Percentiles rank a stretch among this genome's conserved stretches.
phyloP scores from a whole-genome alignment of 1,140 invertebrate genomes.

The Drosophila miranda region DNA sequence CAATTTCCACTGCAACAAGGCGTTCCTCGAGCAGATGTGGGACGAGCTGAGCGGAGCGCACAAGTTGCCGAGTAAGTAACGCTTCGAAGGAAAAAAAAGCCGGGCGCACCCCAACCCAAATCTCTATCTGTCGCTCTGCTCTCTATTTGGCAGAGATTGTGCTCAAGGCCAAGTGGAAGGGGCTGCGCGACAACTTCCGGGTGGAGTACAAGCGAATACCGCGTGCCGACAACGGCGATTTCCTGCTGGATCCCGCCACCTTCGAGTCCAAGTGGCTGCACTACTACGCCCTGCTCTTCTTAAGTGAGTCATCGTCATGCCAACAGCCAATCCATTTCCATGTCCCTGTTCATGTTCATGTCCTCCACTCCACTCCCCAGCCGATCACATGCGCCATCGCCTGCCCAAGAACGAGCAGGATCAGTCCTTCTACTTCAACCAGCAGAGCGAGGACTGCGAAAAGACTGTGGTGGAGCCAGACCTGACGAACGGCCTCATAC shows the following conservation, averaged over 20 bases:
- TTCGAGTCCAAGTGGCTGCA: slow-evolving; percentile 82
- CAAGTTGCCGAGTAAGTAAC: slow-evolving; percentile 76
- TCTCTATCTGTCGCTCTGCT: background rate
- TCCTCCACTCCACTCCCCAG: slow-evolving; percentile 31
- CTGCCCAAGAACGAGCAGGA: slow-evolving; percentile 78
- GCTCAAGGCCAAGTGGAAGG: slow-evolving; percentile 82
- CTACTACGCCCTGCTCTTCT: slow-evolving; percentile 77
- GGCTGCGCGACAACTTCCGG: slow-evolving; percentile 81
- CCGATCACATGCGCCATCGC: slow-evolving; percentile 80
- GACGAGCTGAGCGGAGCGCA: slow-evolving; percentile 76
- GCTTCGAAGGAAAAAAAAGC: slow-evolving; percentile 3
- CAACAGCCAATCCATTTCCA: background rate
- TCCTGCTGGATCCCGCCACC: slow-evolving; percentile 73
- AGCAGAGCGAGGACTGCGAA: slow-evolving; percentile 77
- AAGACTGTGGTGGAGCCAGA: slow-evolving; percentile 80
- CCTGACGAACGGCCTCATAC: slow-evolving; percentile 75
- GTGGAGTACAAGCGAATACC: slow-evolving; percentile 82
- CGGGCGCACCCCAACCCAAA: background rate
- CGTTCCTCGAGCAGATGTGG: slow-evolving; percentile 81
- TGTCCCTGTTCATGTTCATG: background rate
- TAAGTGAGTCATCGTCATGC: slow-evolving; percentile 65
- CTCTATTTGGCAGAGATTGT: slow-evolving; percentile 65
- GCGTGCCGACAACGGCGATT: slow-evolving; percentile 75
- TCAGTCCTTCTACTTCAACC: slow-evolving; percentile 76
- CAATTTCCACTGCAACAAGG: slow-evolving; percentile 82